phyloP scores from a whole-genome alignment of 2,888 invertebrate species.

The Anodontia alba region DNA sequence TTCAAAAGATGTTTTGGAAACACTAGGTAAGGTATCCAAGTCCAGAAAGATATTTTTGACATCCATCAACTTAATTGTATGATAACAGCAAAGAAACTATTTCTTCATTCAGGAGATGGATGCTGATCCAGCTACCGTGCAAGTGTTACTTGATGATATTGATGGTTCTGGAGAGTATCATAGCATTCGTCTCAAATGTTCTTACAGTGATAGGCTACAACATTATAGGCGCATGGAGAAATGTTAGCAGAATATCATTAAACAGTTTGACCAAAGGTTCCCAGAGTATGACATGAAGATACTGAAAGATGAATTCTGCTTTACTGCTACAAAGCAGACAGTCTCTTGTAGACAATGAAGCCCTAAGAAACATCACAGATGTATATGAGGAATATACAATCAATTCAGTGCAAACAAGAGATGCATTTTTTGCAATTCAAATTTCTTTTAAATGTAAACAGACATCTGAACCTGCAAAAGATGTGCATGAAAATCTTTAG shows the following conservation, averaged over 20 bases:
- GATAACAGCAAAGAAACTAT: background rate
- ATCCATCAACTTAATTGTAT: background rate
- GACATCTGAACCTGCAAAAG: background rate
- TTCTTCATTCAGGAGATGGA: background rate
- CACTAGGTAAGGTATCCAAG: background rate
- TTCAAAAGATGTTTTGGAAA: slow-evolving; percentile 28
- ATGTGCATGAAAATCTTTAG: slow-evolving; percentile 24
- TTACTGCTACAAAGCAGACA: background rate
- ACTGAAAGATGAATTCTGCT: slow-evolving; percentile 9
- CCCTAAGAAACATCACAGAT: slow-evolving; percentile 10
- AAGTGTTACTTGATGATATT: background rate
- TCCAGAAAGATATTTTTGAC: background rate
- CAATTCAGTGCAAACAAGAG: slow-evolving; percentile 11
- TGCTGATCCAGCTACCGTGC: background rate
- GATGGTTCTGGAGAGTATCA: background rate
- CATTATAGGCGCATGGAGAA: background rate
- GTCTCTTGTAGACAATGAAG: background rate
- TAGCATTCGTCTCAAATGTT: background rate
- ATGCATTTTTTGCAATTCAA: slow-evolving; percentile 35
- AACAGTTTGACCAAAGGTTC: slow-evolving; percentile 18
- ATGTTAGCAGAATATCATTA: background rate
- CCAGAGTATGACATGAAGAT: slow-evolving; percentile 14
- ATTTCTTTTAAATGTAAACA: slow-evolving; percentile 27
- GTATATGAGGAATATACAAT: slow-evolving; percentile 7
- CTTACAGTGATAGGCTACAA: background rate